Conservation (phyloP, 1,140 invertebrate species). For the Hylyphantes graminicola region DNA sequence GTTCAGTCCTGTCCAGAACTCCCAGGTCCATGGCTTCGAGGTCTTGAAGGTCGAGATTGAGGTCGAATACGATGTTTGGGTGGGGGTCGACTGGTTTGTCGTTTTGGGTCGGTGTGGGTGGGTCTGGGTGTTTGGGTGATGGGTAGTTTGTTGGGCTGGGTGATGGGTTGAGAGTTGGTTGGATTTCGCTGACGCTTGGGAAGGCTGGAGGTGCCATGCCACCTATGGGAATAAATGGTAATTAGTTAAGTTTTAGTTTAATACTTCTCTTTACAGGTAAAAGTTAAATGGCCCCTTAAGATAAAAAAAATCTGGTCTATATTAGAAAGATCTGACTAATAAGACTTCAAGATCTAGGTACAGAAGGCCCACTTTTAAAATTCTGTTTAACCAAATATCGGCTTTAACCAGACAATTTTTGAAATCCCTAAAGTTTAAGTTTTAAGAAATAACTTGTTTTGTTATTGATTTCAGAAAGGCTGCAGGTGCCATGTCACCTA, state of each 20-base stretch:
- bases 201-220: constrained; percentile 11
- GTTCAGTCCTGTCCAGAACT: constrained; percentile 33
- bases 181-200: constrained; percentile 8
- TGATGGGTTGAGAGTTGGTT: not conserved
- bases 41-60: constrained; percentile 53
- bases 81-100: not conserved
- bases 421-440: no score
- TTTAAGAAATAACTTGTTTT: no score
- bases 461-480: no score
- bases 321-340: not conserved
- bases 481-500: no score
- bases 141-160: not conserved
- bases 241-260: no score
- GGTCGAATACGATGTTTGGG: constrained; percentile 45
- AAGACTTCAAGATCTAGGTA: no score
- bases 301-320: no score
- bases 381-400: no score
- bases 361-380: no score
- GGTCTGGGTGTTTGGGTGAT: not conserved
- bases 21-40: constrained; percentile 56
- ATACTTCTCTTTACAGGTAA: not conserved
- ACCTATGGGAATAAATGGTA: constrained; percentile 2
- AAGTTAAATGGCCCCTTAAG: no score
- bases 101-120: not conserved
- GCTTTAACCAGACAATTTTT: no score